Evolutionary conservation across 1,140 invertebrate species (phyloP), one percentile per base, ranked within the genome.

Genomic region (Pseudachorutes palmiensis): DNA sequence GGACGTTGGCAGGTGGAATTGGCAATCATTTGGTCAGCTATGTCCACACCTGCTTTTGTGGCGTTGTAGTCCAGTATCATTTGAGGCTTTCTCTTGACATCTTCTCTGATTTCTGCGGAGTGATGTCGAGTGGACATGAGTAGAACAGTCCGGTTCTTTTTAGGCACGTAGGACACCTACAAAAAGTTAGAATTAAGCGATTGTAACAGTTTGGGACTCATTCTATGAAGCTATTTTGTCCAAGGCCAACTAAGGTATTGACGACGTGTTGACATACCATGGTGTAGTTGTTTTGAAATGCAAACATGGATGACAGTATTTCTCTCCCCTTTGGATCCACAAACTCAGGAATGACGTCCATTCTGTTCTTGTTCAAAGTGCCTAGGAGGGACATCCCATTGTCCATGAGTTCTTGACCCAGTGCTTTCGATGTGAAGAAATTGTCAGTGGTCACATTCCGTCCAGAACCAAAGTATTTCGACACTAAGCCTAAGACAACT

Each of bases 41-140:
- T 65, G 29, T 65, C 64, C 9, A 65, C 51, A 1, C 28, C 64
- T 57, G 31, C 48, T 32, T 65, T 65, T 12, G 64, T 65, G 9
- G 16, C 22, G 29, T 65, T 65, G 31, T 65, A 65, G 22, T 55
- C 24, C 48, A 58, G 14, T 14, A 65, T 55, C 19, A 65, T 58
- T 33, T 65, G 24, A 14, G 64, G 64, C 51, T 65, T 65, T 3
- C 33, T 24, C n/a, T 30, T 55, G 26, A 16, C 19, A 32, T 55
- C 33, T 19, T 19, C 9, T 2, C 32, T 22, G 9, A 62, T 16
- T 22, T 33, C 30, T 2, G 26, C 45, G 32, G 26, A 49, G 49
- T 65, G 26, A 36, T 55, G 48, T 2, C 57, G 48, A 5, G 51
- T 57, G 22, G 64, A 57, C 19, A 55, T 14, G 16, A 65, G 51